A percentile compares a stretch with the other conserved stretches of the same genome.
Conservation (phyloP, 1,140 invertebrate species). For the Megalonaias nervosa region DNA sequence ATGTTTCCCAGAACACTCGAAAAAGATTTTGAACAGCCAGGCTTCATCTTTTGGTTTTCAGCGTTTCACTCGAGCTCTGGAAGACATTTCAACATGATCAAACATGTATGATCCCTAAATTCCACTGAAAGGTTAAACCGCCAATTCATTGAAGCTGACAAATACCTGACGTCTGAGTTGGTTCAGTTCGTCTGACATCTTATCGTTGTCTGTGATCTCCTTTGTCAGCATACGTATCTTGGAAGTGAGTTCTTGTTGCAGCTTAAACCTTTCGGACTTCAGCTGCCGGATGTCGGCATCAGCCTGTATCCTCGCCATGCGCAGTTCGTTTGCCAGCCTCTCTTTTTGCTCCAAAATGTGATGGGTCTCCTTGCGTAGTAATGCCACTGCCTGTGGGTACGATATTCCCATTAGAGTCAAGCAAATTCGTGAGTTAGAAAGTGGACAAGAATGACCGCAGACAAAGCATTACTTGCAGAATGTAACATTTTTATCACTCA, state of each 20-base stretch:
- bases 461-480: too few species aligned
- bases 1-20: not conserved
- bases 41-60: not conserved
- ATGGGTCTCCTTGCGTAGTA: constrained; percentile 50
- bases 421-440: too few species aligned
- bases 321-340: constrained; percentile 49
- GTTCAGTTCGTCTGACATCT: constrained; percentile 49
- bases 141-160: not conserved
- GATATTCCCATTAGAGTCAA: too few species aligned
- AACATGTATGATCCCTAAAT: not conserved
- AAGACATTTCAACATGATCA: not conserved
- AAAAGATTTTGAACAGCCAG: not conserved
- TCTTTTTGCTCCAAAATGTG: constrained; percentile 55
- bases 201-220: constrained; percentile 51
- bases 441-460: too few species aligned
- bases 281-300: constrained; percentile 46
- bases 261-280: constrained; percentile 46
- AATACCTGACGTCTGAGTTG: constrained; percentile 52
- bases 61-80: not conserved
- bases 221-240: constrained; percentile 53
- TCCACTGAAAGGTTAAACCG: not conserved
- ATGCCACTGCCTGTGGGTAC: constrained; percentile 28
- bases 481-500: too few species aligned
- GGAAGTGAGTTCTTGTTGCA: constrained; percentile 54
- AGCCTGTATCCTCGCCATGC: constrained; percentile 39